Evolutionary conservation across 2,888 invertebrate genomes (phyloP), one percentile per base, ranked within the genome.

Genomic region (Luperina nickerlii): DNA sequence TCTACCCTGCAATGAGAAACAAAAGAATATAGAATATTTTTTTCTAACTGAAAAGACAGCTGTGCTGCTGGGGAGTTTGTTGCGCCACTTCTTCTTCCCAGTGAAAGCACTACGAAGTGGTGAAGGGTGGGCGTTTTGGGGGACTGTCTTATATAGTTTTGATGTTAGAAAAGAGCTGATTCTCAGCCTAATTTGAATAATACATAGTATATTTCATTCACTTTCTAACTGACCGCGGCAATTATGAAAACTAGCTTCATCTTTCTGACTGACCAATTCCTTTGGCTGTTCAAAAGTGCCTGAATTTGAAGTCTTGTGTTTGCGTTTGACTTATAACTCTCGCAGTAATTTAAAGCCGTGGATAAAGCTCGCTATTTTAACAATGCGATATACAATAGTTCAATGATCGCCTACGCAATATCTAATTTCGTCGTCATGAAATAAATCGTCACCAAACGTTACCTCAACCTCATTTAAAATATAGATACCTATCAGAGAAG

Each of bases 391-490:
- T 15, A 62, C 27, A 2, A 62, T 20, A 63, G 20, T 63, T 63
- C 32, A 13, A 38, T 38, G 24, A 38, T 13, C 8, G 20, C 24
- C 38, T 38, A 24, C 6, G 20, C 65, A 38, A 65, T 24, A 38
- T 15, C 20, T 32, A 65, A 20, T 15, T 67, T 27, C 27, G 1
- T 13, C 3, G 7, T 20, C 20, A 8, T 63, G 5, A 15, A 2
- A 65, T 65, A 24, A 73, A 63, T 74, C 15, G 9, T 18, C 1
- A 6, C 7, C 1, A 1, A 0, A 27, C 7, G 2, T 20, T 42
- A 82, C 20, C 32, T 15, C n/a, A 76, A 54, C 18, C 15, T 60
- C 42, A 83, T 83, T 42, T 13, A 51, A 75, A 83, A 66, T 45
- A 24, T 24, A 45, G 20, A 18, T n/a, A 83, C 15, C 11, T 13